Percentiles rank a stretch among this genome's conserved stretches.
These are phyloP conservation scores for Andrena flavipes DNA, from an alignment of 2,888 invertebrate species.

Conservation along the genomic window DNA sequence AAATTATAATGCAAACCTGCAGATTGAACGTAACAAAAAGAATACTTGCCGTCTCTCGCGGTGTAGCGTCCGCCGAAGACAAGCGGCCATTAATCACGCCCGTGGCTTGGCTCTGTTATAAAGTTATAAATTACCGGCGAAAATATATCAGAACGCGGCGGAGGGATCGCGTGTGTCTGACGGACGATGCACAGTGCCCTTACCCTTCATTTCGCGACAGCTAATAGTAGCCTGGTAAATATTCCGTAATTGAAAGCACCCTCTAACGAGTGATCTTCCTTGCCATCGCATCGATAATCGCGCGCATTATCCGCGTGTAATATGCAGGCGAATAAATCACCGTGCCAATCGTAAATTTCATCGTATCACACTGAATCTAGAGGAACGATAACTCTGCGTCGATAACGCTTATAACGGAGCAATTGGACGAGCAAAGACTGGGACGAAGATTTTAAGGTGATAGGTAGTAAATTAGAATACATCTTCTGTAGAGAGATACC, in stretches of 20 bases:
- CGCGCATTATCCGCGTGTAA: conserved; percentile 32
- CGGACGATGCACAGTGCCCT: neutral
- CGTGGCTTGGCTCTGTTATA: conserved; percentile 46
- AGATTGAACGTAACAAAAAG: conserved; percentile 15
- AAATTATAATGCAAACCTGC: conserved; percentile 17
- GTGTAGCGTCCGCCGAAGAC: conserved; percentile 1
- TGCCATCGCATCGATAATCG: conserved; percentile 37
- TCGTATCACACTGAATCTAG: conserved; percentile 28
- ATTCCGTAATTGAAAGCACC: conserved; percentile 55
- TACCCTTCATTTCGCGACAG: conserved; percentile 18
- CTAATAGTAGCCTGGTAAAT: conserved; percentile 49
- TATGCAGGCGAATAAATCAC: conserved; percentile 56
- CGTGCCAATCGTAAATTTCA: conserved; percentile 45
- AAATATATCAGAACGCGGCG: conserved; percentile 1
- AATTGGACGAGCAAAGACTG: neutral
- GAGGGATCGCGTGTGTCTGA: conserved; percentile 10
- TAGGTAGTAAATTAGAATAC: neutral
- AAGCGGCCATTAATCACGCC: conserved; percentile 45
- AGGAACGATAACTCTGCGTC: conserved; percentile 45
- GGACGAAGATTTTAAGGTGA: conserved; percentile 1
- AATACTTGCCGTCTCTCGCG: neutral
- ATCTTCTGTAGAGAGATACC: too few relatives aligned
- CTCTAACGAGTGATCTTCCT: conserved; percentile 50
- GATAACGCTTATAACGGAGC: conserved; percentile 40
- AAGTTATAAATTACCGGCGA: conserved; percentile 52